Conservation (phyloP, 2,113 vertebrate species). For the Serilophus lunatus region DNA sequence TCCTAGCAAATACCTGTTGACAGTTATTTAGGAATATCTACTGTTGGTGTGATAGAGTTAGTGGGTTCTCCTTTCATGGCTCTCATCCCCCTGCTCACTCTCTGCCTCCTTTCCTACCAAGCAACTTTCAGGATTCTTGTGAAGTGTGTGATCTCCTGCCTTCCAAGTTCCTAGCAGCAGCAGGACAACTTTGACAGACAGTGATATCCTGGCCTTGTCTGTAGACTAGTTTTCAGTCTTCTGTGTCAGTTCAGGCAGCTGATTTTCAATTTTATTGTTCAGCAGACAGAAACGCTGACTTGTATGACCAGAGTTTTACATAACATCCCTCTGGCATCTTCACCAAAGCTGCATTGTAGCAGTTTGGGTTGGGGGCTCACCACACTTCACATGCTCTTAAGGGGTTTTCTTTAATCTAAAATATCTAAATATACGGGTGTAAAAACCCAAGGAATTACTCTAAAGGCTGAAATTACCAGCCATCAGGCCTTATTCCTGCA, state of each 20-base stretch:
- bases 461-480: neutral
- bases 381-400: neutral
- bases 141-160: neutral
- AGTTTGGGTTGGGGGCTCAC: neutral
- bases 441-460: rapidly evolving
- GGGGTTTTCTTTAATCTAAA: neutral
- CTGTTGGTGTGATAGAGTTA: neutral
- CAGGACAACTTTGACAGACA: neutral
- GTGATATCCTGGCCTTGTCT: neutral
- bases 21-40: neutral
- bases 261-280: neutral
- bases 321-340: neutral
- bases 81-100: rapidly evolving
- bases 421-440: neutral
- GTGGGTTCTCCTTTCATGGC: neutral
- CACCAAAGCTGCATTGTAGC: neutral
- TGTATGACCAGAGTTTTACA: neutral
- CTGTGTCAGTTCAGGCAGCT: neutral
- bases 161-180: neutral
- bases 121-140: neutral
- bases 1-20: neutral
- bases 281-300: neutral
- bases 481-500: neutral
- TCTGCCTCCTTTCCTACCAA: neutral
- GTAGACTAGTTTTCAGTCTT: neutral